Conservation (phyloP, 1,140 invertebrate species). For the Temnothorax curvispinosus region DNA sequence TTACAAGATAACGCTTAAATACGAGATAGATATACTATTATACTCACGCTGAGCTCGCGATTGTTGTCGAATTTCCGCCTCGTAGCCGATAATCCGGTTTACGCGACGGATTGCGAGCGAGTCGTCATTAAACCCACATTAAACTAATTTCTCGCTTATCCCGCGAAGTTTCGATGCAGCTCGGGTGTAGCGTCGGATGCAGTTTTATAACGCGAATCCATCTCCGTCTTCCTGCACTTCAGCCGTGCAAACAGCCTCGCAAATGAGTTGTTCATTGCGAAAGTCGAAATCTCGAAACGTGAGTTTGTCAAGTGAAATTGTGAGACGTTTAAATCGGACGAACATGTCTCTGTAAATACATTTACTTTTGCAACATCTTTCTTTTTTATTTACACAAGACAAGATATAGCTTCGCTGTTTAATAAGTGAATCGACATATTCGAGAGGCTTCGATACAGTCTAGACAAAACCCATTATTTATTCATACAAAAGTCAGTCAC, state of each 20-base stretch:
- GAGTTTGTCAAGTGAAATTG: conserved; percentile 35
- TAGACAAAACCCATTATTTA: neutral
- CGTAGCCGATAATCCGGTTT: conserved; percentile 31
- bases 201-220: conserved; percentile 44
- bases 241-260: conserved; percentile 25
- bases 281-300: conserved; percentile 31
- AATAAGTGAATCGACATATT: neutral
- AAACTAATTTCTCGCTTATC: conserved; percentile 50
- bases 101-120: conserved; percentile 8
- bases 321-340: neutral
- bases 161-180: conserved; percentile 29
- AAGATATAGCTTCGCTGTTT: neutral
- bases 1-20: neutral
- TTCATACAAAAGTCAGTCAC: neutral
- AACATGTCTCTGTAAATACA: neutral
- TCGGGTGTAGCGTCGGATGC: neutral
- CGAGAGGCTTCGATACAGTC: neutral
- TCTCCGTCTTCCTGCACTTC: neutral
- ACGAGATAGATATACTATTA: neutral
- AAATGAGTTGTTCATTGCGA: conserved; percentile 29
- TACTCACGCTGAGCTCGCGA: neutral
- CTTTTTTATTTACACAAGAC: neutral
- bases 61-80: conserved; percentile 18
- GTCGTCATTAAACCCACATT: conserved; percentile 34
- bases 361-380: neutral